Conservation (phyloP, 2,888 invertebrate species). For the Sabellastarte sp. region DNA sequence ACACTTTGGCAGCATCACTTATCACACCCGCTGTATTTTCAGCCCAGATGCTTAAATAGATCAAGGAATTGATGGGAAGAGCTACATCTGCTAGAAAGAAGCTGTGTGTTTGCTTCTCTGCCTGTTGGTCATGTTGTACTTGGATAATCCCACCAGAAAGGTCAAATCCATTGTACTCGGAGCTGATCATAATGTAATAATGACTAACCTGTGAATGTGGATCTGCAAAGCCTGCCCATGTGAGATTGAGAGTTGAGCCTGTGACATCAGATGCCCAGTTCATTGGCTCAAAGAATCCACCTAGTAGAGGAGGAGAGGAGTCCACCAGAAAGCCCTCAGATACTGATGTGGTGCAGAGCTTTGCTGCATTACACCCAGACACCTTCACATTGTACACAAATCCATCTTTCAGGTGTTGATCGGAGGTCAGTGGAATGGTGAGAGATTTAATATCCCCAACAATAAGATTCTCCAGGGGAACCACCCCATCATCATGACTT, state of each 20-base stretch:
- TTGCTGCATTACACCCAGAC: neutral
- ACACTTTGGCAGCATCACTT: slow-evolving; percentile 3
- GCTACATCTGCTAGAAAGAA: neutral
- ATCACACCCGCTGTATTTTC: neutral
- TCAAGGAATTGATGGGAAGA: neutral
- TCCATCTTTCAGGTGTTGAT: neutral
- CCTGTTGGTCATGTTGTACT: neutral
- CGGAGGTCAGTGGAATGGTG: neutral
- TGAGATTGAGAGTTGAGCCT: neutral
- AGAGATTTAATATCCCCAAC: neutral
- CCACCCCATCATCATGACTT: neutral
- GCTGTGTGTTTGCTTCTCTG: neutral
- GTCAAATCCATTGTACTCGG: slow-evolving; percentile 2
- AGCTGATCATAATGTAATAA: slow-evolving; percentile 1
- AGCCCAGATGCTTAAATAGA: slow-evolving; percentile 2
- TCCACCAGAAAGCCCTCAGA: neutral
- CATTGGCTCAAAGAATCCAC: slow-evolving; percentile 3
- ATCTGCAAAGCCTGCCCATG: slow-evolving; percentile 1
- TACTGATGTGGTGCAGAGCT: neutral
- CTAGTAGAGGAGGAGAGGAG: slow-evolving; percentile 1
- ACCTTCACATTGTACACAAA: neutral
- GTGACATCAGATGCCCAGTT: neutral
- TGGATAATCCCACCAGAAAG: neutral
- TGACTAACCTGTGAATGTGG: neutral
- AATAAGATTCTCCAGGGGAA: neutral